Conservation (phyloP, 2,113 vertebrate genomes). For the Sorex araneus region DNA sequence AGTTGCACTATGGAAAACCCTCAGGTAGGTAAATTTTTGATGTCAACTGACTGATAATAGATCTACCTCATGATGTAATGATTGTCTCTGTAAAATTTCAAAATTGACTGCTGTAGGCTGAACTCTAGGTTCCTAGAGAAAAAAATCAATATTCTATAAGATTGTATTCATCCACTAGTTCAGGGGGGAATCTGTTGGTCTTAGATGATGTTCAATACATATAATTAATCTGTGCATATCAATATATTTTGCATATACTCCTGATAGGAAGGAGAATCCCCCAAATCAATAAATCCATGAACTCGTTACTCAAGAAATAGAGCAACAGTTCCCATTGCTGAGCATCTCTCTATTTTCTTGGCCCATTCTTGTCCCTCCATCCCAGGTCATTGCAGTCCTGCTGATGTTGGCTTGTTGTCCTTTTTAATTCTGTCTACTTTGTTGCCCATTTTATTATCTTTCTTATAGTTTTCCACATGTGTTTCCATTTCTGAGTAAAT, state of each 20-base stretch:
- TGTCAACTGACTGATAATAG: neutral
- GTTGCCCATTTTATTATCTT: neutral
- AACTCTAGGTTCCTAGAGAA: neutral
- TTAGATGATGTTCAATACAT: neutral
- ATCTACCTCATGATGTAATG: neutral
- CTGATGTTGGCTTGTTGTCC: neutral
- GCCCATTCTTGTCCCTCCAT: neutral
- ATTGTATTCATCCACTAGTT: neutral
- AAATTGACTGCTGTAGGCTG: neutral
- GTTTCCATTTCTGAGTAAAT: neutral
- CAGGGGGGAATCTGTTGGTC: conserved; percentile 4
- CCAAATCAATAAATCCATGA: neutral
- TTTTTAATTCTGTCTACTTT: neutral
- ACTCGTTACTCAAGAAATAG: neutral
- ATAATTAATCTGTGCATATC: neutral
- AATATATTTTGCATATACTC: neutral
- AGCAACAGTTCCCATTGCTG: too few species aligned
- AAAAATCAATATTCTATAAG: neutral
- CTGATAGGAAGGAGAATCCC: neutral
- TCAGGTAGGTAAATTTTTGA: neutral
- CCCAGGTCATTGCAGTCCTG: neutral
- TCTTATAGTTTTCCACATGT: neutral
- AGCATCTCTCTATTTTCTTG: neutral
- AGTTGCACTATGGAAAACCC: neutral
- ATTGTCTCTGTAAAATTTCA: conserved; percentile 20